Evolutionary conservation across 2,888 invertebrate species (phyloP), one percentile per base, ranked within the genome.

Genomic region (Hedya salicella): DNA sequence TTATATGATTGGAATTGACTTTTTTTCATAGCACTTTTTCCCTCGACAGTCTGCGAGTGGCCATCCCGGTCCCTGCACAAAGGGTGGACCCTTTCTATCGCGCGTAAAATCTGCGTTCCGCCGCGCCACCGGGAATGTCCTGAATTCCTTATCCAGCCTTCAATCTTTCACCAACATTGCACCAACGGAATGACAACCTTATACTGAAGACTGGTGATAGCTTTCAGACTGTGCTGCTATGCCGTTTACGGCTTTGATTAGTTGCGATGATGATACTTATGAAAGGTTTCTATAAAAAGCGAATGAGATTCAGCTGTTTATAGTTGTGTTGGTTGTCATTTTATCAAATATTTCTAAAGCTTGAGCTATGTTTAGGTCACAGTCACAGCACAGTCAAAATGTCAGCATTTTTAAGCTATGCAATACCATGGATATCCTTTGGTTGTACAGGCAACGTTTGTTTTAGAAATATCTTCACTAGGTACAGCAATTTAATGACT

Each of bases 81-180:
- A 59, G 52, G 59, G 13, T 36, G 52, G 44, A 49, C 65, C 65
- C 32, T 54, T 40, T 19, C 52, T 59, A 59, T 65, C 65, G 39
- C 46, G 52, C 59, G 52, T 53, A 46, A 59, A 60, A 65, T 65
- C 59, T 60, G 59, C 62, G 48, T 49, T 8, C 48, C 62, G 25
- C 54, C 48, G 62, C 25, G 14, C 25, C 62, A 36, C 6, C 6
- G 40, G 14, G 56, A 44, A 57, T 19, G 57, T 32, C 46, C 44
- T 19, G 57, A 46, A 57, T 57, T 46, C 44, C 57, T 17, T 46
- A 44, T 49, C 59, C 1, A 3, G n/a, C 48, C 46, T 48, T 21
- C 48, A 21, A 59, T 49, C 48, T 49, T 59, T 39, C 36, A 36
- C 2, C 3, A 48, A 21, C 25, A 8, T 17, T 48, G 48, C 21